Evolutionary conservation across 2,888 invertebrate species (phyloP), one percentile per base, ranked within the genome.

Genomic region (Hoplodrina blanda): DNA sequence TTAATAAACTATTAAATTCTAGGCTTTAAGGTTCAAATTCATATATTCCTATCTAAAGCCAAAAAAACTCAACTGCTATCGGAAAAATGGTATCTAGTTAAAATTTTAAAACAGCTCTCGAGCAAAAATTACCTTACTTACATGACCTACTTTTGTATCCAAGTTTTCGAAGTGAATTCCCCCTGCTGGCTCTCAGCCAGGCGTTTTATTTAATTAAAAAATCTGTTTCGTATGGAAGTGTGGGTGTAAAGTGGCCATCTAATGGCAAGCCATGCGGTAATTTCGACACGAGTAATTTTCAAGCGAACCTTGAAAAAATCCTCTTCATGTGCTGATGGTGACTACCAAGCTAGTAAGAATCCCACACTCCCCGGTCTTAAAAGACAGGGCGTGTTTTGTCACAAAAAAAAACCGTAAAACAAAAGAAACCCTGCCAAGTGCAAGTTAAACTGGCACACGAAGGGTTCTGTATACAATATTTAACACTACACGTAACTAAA

Each of bases 161-260:
- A 79, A 82, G 84, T 84, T 81, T 81, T 62, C 77, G 71, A 79
- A 76, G 74, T 69, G 76, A 84, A 78, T 73, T 78, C 75, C 50
- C 50, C 75, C 30, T 66, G 69, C 72, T 84, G 84, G 84, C 76
- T 73, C 71, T 46, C 62, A 67, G 81, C 84, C 84, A 84, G 77
- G 70, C 78, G 78, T 78, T 80, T 25, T 82, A 84, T 84, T 84
- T 84, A 81, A 84, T 82, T 84, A 79, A 84, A 83, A 84, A 82
- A 80, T 73, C 83, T 76, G 76, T 83, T 79, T 73, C 76, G 52
- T 73, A 67, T 74, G 57, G 76, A 73, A 76, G 72, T 80, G 76
- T 71, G 55, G 68, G 46, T 69, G 69, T 75, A 75, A 80, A 77
- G 62, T 77, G 69, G 65, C 62, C 64, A 33, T 61, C 59, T 75